A percentile compares a stretch with the other conserved stretches of the same genome.
Evolutionary conservation across 2,113 vertebrate genomes (phyloP).

Genomic region (Paraplagusia blochii): DNA sequence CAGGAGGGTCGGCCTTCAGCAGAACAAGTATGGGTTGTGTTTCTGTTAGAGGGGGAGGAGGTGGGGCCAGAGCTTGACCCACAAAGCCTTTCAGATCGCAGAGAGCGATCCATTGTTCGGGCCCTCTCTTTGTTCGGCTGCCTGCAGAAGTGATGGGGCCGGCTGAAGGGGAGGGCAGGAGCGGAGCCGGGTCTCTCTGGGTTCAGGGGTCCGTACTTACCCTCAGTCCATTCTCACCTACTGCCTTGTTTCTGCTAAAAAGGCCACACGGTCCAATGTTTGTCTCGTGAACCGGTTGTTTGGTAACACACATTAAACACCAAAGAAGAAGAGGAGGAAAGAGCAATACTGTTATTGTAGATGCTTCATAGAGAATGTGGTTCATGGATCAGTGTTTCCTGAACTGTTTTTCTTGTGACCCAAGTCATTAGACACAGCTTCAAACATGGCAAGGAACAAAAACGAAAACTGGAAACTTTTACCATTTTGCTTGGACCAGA

Average conservation of each 20-base stretch:
- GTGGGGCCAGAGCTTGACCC: constrained; percentile 76
- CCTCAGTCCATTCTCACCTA: constrained; percentile 59
- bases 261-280: constrained; percentile 33
- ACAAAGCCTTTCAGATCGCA: constrained; percentile 75
- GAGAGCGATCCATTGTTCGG: constrained; percentile 78
- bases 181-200: constrained; percentile 53
- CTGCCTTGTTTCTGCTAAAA: constrained; percentile 42
- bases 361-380: too few relatives aligned
- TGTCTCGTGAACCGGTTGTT: constrained; percentile 23
- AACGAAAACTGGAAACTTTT: too few relatives aligned
- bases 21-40: constrained; percentile 81
- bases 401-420: too few relatives aligned
- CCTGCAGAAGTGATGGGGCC: constrained; percentile 70
- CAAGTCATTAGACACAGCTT: too few relatives aligned
- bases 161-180: constrained; percentile 56
- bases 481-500: too few relatives aligned
- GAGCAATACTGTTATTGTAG: too few relatives aligned
- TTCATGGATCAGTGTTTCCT: too few relatives aligned
- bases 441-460: too few relatives aligned
- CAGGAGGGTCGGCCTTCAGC: constrained; percentile 74
- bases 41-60: constrained; percentile 70
- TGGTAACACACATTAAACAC: constrained; percentile 4
- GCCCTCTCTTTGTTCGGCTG: constrained; percentile 76
- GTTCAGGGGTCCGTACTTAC: constrained; percentile 57
- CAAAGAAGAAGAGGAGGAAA: neutral